Evolutionary conservation across 2,113 vertebrate species (phyloP).

Genomic region (Oncorhynchus gorbuscha): DNA sequence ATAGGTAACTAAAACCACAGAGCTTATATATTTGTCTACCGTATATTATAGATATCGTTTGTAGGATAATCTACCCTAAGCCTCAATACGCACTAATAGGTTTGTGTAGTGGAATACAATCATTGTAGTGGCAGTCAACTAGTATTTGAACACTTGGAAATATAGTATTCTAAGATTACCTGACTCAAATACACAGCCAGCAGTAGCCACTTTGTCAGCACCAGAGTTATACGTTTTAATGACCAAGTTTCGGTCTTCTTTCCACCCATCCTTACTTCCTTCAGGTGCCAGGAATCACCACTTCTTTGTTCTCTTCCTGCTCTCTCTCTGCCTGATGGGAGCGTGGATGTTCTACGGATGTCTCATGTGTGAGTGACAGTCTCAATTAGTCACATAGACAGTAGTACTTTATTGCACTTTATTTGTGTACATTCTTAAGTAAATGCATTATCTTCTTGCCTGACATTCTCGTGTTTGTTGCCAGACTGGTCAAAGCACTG

Average conservation of each 20-base stretch:
- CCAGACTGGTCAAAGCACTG: constrained; percentile 88
- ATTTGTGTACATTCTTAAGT: neutral
- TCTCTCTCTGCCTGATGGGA: constrained; percentile 73
- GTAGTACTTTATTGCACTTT: neutral
- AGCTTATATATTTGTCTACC: no score
- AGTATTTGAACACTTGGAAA: no score
- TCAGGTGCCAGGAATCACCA: constrained; percentile 89
- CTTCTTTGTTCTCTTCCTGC: constrained; percentile 85
- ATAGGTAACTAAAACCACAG: constrained; percentile 71
- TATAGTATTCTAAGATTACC: no score
- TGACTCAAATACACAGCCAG: no score
- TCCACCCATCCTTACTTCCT: neutral
- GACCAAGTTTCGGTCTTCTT: neutral
- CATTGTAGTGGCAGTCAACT: no score
- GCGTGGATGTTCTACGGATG: constrained; percentile 82
- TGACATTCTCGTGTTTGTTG: neutral
- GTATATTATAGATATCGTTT: no score
- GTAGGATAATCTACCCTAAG: no score
- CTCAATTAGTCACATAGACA: neutral
- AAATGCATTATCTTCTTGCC: neutral
- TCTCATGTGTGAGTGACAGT: constrained; percentile 81
- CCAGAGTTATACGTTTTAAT: neutral
- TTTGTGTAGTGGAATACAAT: no score
- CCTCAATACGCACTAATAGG: no score
- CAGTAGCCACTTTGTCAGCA: no score